Percentiles rank a stretch among this genome's conserved stretches.
Conservation (phyloP, 2,113 vertebrate species). For the Cepphus grylle region DNA sequence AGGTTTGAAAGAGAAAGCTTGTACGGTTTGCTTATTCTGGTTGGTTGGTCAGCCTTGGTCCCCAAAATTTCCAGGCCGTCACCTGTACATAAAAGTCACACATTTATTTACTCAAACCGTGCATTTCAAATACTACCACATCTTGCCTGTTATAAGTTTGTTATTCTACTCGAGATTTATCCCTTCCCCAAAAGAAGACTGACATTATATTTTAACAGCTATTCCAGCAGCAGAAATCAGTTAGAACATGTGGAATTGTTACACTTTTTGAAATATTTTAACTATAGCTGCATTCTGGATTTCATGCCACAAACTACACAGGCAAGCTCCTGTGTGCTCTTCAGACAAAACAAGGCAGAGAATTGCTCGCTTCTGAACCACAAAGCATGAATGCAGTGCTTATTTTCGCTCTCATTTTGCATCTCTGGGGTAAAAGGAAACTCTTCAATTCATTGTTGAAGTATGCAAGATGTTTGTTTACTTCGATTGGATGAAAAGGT, state of each 20-base stretch:
- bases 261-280: background rate
- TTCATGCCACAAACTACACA: background rate
- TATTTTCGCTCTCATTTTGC: background rate
- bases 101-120: background rate
- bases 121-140: background rate
- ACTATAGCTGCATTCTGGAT: background rate
- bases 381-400: background rate
- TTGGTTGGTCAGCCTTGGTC: background rate
- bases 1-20: background rate
- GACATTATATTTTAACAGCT: background rate
- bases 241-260: background rate
- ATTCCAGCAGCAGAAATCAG: background rate
- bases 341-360: constrained; percentile 1
- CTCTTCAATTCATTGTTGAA: background rate
- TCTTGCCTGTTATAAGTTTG: background rate
- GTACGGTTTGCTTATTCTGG: background rate
- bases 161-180: background rate
- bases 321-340: background rate
- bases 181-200: background rate
- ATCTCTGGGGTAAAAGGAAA: constrained; percentile 7
- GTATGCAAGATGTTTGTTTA: constrained; percentile 13
- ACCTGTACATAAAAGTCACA: background rate
- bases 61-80: background rate
- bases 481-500: background rate
- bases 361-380: background rate